phyloP scores from a whole-genome alignment of 2,888 invertebrate species.

The Acleris cristana region DNA sequence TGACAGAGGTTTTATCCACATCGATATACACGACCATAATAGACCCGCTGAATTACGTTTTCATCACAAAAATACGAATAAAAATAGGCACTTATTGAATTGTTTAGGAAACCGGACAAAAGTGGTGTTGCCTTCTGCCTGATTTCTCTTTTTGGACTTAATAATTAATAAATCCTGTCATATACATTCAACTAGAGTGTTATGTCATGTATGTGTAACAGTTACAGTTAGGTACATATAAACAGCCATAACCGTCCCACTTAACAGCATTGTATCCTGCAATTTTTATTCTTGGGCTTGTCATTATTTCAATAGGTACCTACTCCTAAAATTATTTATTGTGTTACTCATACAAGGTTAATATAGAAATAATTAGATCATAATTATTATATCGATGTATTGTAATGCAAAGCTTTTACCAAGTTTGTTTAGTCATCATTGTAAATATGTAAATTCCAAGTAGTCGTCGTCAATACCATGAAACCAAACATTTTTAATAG shows the following conservation, averaged over 20 bases:
- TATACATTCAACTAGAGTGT: no score
- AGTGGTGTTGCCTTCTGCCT: no score
- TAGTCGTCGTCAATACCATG: conserved; percentile 78
- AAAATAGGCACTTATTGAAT: no score
- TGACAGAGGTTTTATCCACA: no score
- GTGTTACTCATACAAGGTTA: conserved; percentile 64
- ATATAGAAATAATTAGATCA: conserved; percentile 45
- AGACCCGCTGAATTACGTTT: no score
- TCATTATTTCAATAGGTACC: conserved; percentile 44
- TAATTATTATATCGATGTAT: conserved; percentile 51
- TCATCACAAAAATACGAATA: no score
- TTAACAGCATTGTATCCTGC: neutral
- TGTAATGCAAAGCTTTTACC: conserved; percentile 64
- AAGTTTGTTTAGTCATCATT: conserved; percentile 69
- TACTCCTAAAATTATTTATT: conserved; percentile 66
- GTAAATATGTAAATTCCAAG: conserved; percentile 82
- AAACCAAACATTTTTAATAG: conserved; percentile 81
- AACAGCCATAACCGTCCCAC: conserved; percentile 3
- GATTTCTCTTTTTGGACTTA: no score
- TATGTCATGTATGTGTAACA: no score
- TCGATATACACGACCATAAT: no score
- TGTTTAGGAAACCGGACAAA: no score
- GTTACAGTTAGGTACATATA: no score
- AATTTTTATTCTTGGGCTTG: neutral
- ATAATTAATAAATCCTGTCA: no score